These are phyloP conservation scores for Pycnomerus fuliginosus DNA, from an alignment of 2,888 invertebrate species.

Conservation along the genomic window DNA sequence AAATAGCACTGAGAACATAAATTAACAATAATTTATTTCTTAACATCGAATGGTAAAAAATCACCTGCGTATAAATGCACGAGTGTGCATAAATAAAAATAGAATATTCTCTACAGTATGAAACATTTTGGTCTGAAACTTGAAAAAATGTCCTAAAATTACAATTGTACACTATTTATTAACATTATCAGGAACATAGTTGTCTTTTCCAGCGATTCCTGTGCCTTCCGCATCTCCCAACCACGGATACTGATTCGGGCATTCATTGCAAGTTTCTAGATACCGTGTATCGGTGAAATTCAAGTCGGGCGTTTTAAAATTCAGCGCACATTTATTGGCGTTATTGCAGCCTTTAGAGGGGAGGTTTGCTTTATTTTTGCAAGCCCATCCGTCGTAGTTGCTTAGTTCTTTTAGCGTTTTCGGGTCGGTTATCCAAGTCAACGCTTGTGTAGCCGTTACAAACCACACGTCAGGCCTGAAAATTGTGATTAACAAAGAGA, in stretches of 20 bases:
- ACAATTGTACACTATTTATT: no score
- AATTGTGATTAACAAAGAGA: constrained; percentile 25
- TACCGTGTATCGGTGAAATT: constrained; percentile 83
- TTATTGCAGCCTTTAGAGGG: constrained; percentile 77
- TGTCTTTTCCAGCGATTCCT: constrained; percentile 76
- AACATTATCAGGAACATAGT: constrained; percentile 73
- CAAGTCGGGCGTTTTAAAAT: constrained; percentile 72
- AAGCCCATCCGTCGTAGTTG: constrained; percentile 81
- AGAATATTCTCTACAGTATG: no score
- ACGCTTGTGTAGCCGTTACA: constrained; percentile 82
- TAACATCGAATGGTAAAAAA: no score
- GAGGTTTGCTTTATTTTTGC: constrained; percentile 66
- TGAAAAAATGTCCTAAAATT: no score
- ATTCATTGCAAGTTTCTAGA: constrained; percentile 83
- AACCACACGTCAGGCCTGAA: constrained; percentile 82
- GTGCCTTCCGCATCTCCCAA: constrained; percentile 83
- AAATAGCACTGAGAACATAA: no score
- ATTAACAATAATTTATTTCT: no score
- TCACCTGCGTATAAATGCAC: no score
- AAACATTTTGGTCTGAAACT: no score
- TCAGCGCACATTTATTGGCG: constrained; percentile 79
- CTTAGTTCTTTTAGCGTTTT: constrained; percentile 66
- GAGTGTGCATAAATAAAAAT: no score
- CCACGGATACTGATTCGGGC: constrained; percentile 87
- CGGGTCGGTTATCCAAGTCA: constrained; percentile 89